These are phyloP conservation scores for Glandiceps talaboti DNA, from an alignment of 53 echinoderm and acorn worm genomes.

Conservation along the genomic window DNA sequence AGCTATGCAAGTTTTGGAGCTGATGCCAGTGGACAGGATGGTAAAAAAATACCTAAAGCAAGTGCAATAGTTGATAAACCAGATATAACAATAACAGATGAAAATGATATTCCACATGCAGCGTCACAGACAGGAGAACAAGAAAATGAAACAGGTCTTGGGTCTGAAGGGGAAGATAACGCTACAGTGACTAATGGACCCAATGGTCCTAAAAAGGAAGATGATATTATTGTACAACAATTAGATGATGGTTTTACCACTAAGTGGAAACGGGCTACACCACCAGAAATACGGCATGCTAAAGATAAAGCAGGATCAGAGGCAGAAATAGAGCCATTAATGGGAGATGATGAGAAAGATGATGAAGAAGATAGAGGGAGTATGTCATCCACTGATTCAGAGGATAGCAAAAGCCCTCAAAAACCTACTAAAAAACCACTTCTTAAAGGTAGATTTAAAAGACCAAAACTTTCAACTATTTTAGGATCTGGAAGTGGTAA, in stretches of 20 bases:
- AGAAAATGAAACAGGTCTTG: neutral
- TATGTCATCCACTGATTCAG: constrained; percentile 65
- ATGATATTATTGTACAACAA: constrained; percentile 69
- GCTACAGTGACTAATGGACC: neutral
- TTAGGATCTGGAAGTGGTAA: neutral
- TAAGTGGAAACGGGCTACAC: constrained; percentile 77
- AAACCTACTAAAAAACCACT: neutral
- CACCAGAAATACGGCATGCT: constrained; percentile 11
- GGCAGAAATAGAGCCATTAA: constrained; percentile 24
- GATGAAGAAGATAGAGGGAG: constrained; percentile 29
- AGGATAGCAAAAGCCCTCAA: neutral
- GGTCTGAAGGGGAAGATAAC: neutral
- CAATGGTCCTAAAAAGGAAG: constrained; percentile 9
- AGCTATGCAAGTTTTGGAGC: neutral
- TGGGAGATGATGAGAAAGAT: neutral
- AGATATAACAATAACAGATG: neutral
- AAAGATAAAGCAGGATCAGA: neutral
- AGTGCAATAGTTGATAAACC: neutral
- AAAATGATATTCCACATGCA: neutral
- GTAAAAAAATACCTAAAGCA: neutral
- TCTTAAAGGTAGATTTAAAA: neutral
- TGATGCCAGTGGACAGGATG: neutral
- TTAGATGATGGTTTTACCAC: constrained; percentile 91
- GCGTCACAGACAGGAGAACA: neutral
- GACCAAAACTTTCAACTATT: neutral